Conservation (phyloP, 2,797 vertebrate genomes). For the Crenuchus spilurus region DNA sequence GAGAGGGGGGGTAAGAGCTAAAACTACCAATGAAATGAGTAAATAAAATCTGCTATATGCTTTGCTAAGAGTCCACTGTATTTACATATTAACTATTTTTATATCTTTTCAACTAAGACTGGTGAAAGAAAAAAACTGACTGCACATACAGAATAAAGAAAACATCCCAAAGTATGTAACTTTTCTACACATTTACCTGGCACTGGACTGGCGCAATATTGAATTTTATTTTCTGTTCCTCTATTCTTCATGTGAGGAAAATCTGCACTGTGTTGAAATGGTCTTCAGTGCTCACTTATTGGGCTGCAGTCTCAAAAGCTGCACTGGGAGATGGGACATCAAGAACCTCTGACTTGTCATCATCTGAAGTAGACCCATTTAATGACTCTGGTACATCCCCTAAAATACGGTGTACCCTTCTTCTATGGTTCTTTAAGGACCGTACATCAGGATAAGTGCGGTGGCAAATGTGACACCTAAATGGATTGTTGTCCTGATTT, state of each 20-base stretch:
- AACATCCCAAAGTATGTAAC: not conserved
- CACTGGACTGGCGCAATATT: not conserved
- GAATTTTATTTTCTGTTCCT: no score
- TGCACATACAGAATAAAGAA: not conserved
- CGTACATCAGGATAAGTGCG: constrained; percentile 41
- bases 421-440: constrained; percentile 52
- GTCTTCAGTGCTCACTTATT: not conserved
- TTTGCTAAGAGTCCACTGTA: not conserved
- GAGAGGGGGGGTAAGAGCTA: not conserved
- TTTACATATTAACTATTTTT: constrained; percentile 6
- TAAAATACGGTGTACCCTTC: constrained; percentile 47
- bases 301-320: not conserved
- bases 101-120: not conserved
- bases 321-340: not conserved
- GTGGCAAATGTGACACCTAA: constrained; percentile 55
- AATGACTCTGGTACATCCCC: constrained; percentile 38
- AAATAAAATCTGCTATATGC: not conserved
- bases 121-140: not conserved
- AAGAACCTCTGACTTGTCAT: constrained; percentile 7
- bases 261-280: not conserved
- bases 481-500: constrained; percentile 32
- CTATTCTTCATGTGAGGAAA: not conserved
- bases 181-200: not conserved
- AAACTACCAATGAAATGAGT: not conserved
- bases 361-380: constrained; percentile 1